Base-by-base conservation (phyloP, 2,888 invertebrate genomes). In the Amphimallon solstitiale region DNA sequence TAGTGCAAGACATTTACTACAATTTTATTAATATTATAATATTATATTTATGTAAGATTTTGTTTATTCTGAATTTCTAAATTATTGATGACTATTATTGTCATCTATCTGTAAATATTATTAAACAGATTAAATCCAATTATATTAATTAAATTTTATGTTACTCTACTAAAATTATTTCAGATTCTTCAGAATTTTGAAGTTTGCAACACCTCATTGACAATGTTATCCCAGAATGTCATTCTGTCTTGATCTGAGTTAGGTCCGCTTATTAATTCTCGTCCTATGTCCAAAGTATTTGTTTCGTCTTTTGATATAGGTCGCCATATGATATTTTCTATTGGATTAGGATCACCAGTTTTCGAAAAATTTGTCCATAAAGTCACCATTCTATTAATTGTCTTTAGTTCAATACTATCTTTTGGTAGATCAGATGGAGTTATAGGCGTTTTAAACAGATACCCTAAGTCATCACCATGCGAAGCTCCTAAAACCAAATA, bases 351-450 rank as follows among this genome's bases (percentile, higher is more conserved):
- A 68, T 75, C 70, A 34, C 77, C 76, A 19, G 71, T 71, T 46
- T 71, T 72, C 2, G 77, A 77, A 69, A 79, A 79, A 66, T 70
- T 76, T 9, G 77, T 71, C 78, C 77, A 78, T 7, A 75, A 62
- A 68, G 71, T 77, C 1, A 71, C 70, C 52, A 77, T 66, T 45
- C 73, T 70, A 10, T 64, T 59, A 5, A 75, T 56, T 10, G 72
- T 65, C 23, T 68, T 66, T 7, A 70, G 71, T 71, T 76, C 76
- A 9, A 69, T 7, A 45, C 70, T 70, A 2, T 66, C 60, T 6
- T 70, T 51, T 0, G 67, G 67, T 4, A 72, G 69, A 21, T 63
- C 45, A 35, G 52, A 48, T 9, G 74, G 71, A n/a, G 59, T 59
- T 2, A 72, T 68, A 7, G 49, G 21, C 48, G 59, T 75, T 67